phyloP scores from a whole-genome alignment of 2,888 invertebrate genomes.

The Empis stercorea region DNA sequence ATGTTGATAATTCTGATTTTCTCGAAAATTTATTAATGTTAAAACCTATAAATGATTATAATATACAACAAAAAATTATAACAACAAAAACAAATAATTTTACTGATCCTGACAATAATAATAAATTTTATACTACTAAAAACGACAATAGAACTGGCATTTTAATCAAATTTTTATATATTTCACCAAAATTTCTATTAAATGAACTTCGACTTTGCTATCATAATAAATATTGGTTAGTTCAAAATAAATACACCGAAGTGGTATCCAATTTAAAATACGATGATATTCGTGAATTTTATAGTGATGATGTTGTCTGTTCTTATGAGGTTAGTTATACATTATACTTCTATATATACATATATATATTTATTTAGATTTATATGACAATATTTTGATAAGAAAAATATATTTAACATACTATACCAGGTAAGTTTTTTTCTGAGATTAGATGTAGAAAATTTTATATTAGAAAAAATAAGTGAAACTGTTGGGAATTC shows the following conservation, averaged over 20 bases:
- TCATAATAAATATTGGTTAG: slow-evolving; percentile 38
- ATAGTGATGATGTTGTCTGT: slow-evolving; percentile 26
- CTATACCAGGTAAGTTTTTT: slow-evolving; percentile 31
- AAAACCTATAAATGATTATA: neutral
- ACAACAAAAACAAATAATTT: neutral
- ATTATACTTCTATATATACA: slow-evolving; percentile 1
- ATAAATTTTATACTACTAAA: neutral
- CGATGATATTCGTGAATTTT: slow-evolving; percentile 28
- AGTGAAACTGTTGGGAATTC: neutral
- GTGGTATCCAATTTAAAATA: slow-evolving; percentile 37
- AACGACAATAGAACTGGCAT: neutral
- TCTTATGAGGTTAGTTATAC: slow-evolving; percentile 32
- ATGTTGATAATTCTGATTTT: neutral
- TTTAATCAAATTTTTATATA: slow-evolving; percentile 16
- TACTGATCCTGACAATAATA: slow-evolving; percentile 4
- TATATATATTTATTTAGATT: no score
- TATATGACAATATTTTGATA: neutral
- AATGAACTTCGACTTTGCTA: slow-evolving; percentile 34
- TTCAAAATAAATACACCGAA: slow-evolving; percentile 38
- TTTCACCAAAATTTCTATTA: slow-evolving; percentile 35
- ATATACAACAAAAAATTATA: slow-evolving; percentile 4
- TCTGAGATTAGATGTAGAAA: neutral
- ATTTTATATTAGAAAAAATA: neutral
- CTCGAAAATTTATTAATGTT: no score
- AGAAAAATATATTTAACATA: slow-evolving; percentile 13